Evolutionary conservation across 2,888 invertebrate species (phyloP), one percentile per base, ranked within the genome.

Genomic region (Odontocolon sp.): DNA sequence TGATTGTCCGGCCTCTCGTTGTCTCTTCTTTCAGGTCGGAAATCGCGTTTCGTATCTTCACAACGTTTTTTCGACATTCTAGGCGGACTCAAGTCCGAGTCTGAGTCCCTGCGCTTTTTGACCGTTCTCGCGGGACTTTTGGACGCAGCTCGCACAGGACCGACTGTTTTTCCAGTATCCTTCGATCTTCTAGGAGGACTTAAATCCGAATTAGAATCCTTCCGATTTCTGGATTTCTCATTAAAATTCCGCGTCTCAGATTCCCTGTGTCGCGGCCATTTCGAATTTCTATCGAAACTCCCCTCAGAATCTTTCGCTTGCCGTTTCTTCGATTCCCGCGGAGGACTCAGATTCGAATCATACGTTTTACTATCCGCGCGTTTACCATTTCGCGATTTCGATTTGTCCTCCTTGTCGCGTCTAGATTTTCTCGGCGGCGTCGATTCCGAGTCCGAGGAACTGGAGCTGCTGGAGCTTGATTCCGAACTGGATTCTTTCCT

Each of bases 301-400:
- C 26, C 67, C 47, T 77, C 38, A 64, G 45, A 31, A 71, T 52
- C 21, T 16, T 69, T 59, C 4, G 18, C 71, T n/a, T 18, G 66
- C 47, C 23, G 82, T 76, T 64, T 75, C 31, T 63, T 80, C 3
- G 79, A 76, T 79, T 83, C 88, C 79, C 91, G 86, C 2, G 84
- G 84, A 28, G 87, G 86, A 80, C 86, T 87, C 38, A 81, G 69
- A 75, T 89, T 88, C 2, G 82, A 81, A 50, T 85, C 81, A n/a
- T 57, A n/a, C n/a, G n/a, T n/a, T n/a, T n/a, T 28, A 23, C n/a
- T 9, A n/a, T 54, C 59, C 16, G 28, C 16, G 14, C 16, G 64
- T 5, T 36, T 38, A 16, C 45, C 54, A 6, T 74, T 31, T 9
- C 63, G 79, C 64, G 70, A 70, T 31, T 38, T 66, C 2, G 31